Base-by-base conservation (phyloP, 2,888 invertebrate species). In the Subacronicta megacephala region DNA sequence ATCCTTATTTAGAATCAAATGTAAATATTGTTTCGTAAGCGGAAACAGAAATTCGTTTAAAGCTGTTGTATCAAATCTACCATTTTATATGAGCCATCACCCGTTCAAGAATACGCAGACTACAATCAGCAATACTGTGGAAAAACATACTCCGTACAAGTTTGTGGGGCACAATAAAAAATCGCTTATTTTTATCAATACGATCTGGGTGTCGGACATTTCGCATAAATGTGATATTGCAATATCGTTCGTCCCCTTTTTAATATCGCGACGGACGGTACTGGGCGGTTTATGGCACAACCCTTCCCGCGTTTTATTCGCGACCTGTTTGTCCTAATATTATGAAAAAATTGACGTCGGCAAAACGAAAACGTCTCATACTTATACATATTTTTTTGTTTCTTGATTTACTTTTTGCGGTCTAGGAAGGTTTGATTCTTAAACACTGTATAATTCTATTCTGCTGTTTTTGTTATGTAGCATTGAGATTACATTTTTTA, bases 221-320 rank as follows among this genome's bases (percentile, higher is more conserved):
- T 93, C 93, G 90, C 92, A 94, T 93, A 93, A 93, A 94, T 93
- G 94, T 93, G 93, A 94, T 93, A 93, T 93, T 92, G 93, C 93
- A 94, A 94, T 93, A 93, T 90, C 93, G 90, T 90, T 89, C 89
- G 93, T 90, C 93, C 93, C 93, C 90, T 93, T 93, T 94, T 94
- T 94, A 94, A 94, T 94, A 94, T 94, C 90, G 89, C 92, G 89
- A 88, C 92, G 93, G 93, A 90, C 91, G 90, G 88, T 85, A 85
- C 88, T 84, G 91, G 90, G 82, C 92, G 93, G 91, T 94, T 94
- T 94, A 93, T 92, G 90, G 88, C 93, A 84, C 90, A 93, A 93
- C 93, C 93, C 93, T 93, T 94, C 87, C 92, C 89, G 87, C 86
- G 90, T 93, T 94, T 94, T 93, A 93, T 93, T 92, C 90, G 88